A percentile compares a stretch with the other conserved stretches of the same genome.
These are phyloP conservation scores for Sprattus sprattus DNA, from an alignment of 2,113 vertebrate species.

Conservation along the genomic window DNA sequence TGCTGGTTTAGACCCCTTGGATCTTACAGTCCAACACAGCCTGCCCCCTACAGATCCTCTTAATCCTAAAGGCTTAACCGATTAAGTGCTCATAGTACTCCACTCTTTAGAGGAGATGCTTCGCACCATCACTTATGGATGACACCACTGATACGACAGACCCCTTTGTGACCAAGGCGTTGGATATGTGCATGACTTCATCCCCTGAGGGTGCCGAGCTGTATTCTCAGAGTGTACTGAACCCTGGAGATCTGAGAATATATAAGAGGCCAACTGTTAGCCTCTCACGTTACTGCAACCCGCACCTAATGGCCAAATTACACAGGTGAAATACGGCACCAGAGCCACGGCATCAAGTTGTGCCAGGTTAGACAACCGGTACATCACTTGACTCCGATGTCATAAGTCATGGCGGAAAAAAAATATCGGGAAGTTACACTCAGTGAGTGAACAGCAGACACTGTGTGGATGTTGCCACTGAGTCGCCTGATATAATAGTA, in stretches of 20 bases:
- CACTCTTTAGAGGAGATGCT: not conserved
- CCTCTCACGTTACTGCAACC: constrained; percentile 26
- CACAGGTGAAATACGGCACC: constrained; percentile 6
- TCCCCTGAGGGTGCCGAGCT: not conserved
- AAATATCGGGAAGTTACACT: not conserved
- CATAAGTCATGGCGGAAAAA: not conserved
- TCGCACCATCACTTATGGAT: constrained; percentile 32
- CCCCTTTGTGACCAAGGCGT: constrained; percentile 26
- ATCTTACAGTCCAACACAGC: not conserved
- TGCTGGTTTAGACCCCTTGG: not conserved
- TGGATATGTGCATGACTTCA: not conserved
- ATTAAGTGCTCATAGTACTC: not conserved
- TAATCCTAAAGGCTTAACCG: not conserved
- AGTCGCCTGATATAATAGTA: not conserved
- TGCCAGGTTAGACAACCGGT: constrained; percentile 9
- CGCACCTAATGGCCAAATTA: not conserved
- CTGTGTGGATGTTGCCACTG: too few species aligned
- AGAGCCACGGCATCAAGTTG: not conserved
- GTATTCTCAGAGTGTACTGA: constrained; percentile 8
- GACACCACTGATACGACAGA: not conserved
- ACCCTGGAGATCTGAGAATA: constrained; percentile 27
- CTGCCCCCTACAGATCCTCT: not conserved
- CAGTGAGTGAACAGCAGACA: not conserved
- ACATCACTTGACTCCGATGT: not conserved
- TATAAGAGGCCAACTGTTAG: constrained; percentile 20